Percentiles rank a stretch among this genome's conserved stretches.
These are phyloP conservation scores for Rallus limicola DNA, from an alignment of 2,113 vertebrate genomes.

Conservation along the genomic window DNA sequence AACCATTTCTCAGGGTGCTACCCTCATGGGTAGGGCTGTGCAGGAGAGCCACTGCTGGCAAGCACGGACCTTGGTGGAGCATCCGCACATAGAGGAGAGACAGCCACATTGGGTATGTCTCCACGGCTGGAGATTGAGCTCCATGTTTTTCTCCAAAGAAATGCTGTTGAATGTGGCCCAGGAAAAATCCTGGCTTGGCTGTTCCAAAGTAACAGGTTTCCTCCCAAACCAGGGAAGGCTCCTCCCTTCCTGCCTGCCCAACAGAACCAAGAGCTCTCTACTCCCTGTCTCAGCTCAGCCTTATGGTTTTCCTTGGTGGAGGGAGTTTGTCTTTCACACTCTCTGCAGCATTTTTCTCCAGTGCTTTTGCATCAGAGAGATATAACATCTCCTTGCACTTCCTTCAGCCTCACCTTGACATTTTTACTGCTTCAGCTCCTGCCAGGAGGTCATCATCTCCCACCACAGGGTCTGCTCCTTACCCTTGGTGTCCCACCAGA, in stretches of 20 bases:
- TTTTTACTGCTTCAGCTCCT: neutral
- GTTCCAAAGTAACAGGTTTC: neutral
- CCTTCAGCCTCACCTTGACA: neutral
- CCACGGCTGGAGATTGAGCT: neutral
- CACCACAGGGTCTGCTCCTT: neutral
- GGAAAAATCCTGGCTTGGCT: neutral
- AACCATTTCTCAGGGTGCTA: neutral
- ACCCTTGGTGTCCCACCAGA: neutral
- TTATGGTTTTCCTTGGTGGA: neutral
- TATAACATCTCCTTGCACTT: neutral
- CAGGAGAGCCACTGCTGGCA: neutral
- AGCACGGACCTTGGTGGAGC: neutral
- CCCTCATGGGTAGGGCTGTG: rapidly evolving
- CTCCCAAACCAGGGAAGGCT: neutral
- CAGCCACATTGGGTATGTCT: neutral
- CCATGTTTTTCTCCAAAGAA: neutral
- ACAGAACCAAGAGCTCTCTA: neutral
- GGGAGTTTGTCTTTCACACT: neutral
- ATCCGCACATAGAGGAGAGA: neutral
- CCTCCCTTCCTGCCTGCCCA: neutral
- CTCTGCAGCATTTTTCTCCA: neutral
- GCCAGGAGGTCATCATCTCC: neutral
- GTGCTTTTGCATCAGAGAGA: neutral
- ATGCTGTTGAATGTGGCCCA: neutral
- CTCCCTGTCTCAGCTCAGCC: neutral